A percentile compares a stretch with the other conserved stretches of the same genome.
phyloP scores from a whole-genome alignment of 2,888 invertebrate genomes.

The Muschampia plurimacula region DNA sequence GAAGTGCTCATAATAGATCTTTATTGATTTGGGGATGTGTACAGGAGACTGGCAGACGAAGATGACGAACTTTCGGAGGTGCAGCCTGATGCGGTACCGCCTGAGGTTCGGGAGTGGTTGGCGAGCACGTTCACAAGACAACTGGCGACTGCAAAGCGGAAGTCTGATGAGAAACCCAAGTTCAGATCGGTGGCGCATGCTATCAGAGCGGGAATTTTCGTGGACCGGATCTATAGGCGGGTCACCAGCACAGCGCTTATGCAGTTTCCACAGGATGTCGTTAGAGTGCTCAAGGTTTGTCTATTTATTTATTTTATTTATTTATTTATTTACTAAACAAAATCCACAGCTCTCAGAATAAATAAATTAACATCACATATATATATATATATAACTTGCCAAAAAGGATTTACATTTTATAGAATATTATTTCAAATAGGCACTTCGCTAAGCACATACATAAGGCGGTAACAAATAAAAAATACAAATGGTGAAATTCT shows the following conservation, averaged over 20 bases:
- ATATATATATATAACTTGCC: too few relatives aligned
- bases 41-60: slow-evolving; percentile 93
- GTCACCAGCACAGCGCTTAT: slow-evolving; percentile 92
- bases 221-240: slow-evolving; percentile 96
- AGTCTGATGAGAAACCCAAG: slow-evolving; percentile 93
- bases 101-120: slow-evolving; percentile 98
- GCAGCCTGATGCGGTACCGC: slow-evolving; percentile 98
- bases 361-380: too few relatives aligned
- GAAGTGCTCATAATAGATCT: slow-evolving; percentile 2
- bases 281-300: slow-evolving; percentile 93
- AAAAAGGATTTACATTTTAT: too few relatives aligned
- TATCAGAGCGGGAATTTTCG: slow-evolving; percentile 98
- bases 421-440: too few relatives aligned
- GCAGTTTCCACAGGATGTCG: slow-evolving; percentile 95
- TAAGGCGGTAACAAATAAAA: too few relatives aligned
- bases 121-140: slow-evolving; percentile 98
- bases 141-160: slow-evolving; percentile 91
- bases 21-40: slow-evolving; percentile 52
- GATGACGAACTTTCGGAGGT: slow-evolving; percentile 98
- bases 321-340: too few relatives aligned
- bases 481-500: too few relatives aligned
- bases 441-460: too few relatives aligned
- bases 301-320: neutral
- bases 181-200: slow-evolving; percentile 98
- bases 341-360: too few relatives aligned